Base-by-base conservation (phyloP, 1,140 invertebrate species). In the Brachionus asplanchnoidis region DNA sequence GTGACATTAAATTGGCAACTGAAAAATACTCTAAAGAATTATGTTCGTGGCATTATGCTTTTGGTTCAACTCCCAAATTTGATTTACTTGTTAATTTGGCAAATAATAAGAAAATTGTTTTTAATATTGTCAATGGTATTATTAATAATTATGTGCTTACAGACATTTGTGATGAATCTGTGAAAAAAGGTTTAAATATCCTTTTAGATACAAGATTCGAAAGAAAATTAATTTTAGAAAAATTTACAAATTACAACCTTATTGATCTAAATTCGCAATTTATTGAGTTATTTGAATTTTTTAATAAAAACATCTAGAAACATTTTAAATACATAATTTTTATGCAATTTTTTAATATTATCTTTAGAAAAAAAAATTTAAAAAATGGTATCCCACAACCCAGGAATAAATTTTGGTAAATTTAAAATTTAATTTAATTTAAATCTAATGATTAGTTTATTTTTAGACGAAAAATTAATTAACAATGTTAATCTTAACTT, bases 61-160 rank as follows among this genome's bases (percentile, higher is more conserved):
- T 92, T 89, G 95, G 94, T n/a, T 93, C 93, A 88, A 95, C 95
- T 1, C 95, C 95, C 0, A 92, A 93, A 86, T 97, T 97, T 88
- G 92, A 92, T 0, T 92, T 88, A 17, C 70, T 78, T 32, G 23
- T 46, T 77, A 28, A 28, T 23, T 77, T 77, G 50, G 73, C 17
- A 77, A 53, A 77, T 50, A 17, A 53, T 26, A 77, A 11, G 26
- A 50, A 50, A 8, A 50, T 77, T 14, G 42, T 12, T 50, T 77
- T 77, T 12, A 77, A 17, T 3, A 50, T 77, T 23, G 40, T 32
- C 6, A 77, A 77, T 50, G 73, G 73, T 77, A 23, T 44, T 26
- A 12, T 77, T 12, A 77, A 12, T 12, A 23, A 46, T 9, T 77
- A 26, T 26, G 20, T 23, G 6, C 3, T 77, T 14, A 20, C 12